Evolutionary conservation across 1,140 invertebrate genomes (phyloP).

Genomic region (Phthorimaea operculella): DNA sequence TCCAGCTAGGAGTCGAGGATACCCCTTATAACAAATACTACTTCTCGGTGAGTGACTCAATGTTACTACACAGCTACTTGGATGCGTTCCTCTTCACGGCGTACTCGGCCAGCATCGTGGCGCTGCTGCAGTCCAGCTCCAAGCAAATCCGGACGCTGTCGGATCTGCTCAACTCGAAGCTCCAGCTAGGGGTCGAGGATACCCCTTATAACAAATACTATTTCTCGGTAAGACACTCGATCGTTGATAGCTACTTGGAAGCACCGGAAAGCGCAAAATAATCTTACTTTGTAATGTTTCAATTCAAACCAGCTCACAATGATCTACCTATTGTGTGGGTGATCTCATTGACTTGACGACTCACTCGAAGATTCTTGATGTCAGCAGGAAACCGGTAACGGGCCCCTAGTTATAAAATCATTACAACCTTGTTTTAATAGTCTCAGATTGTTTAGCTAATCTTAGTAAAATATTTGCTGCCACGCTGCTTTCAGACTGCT

Average conservation of each 20-base stretch:
- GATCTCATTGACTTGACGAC: too few relatives aligned
- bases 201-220: constrained; percentile 73
- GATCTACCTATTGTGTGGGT: too few relatives aligned
- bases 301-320: too few relatives aligned
- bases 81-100: constrained; percentile 71
- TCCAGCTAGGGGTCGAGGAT: constrained; percentile 71
- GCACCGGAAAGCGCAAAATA: too few relatives aligned
- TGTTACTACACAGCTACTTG: constrained; percentile 65
- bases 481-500: constrained; percentile 59
- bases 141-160: constrained; percentile 69
- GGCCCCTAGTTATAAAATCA: too few relatives aligned
- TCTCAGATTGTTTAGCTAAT: too few relatives aligned
- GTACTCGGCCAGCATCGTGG: constrained; percentile 75
- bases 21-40: constrained; percentile 71
- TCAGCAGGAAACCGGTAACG: too few relatives aligned
- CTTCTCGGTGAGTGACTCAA: constrained; percentile 65
- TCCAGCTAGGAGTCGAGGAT: constrained; percentile 71
- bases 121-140: constrained; percentile 72
- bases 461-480: not conserved
- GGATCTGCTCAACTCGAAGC: constrained; percentile 70
- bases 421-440: too few relatives aligned
- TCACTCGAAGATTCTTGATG: too few relatives aligned
- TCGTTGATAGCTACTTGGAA: too few relatives aligned
- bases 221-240: too few relatives aligned
- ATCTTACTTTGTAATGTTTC: too few relatives aligned